These are phyloP conservation scores for Chelidonichthys spinosus DNA, from an alignment of 2,797 vertebrate genomes.

Conservation along the genomic window DNA sequence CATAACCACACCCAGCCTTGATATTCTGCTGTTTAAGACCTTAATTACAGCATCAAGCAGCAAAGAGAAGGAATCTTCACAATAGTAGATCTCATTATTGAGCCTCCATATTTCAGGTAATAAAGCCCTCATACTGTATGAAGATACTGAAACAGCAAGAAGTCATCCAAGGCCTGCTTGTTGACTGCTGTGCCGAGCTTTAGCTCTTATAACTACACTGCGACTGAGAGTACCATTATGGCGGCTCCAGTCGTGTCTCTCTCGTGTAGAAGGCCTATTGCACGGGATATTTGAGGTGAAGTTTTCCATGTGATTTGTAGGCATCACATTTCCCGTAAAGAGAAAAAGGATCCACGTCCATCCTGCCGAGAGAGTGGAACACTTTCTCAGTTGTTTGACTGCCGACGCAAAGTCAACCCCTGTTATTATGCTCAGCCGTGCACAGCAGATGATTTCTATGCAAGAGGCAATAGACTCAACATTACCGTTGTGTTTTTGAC, in stretches of 20 bases:
- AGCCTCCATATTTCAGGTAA: slow-evolving; percentile 53
- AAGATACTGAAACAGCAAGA: slow-evolving; percentile 50
- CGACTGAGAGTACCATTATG: slow-evolving; percentile 3
- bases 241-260: slow-evolving; percentile 40
- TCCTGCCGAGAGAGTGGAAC: slow-evolving; percentile 30
- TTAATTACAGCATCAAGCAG: slow-evolving; percentile 64
- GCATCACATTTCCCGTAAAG: slow-evolving; percentile 42
- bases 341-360: slow-evolving; percentile 45
- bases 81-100: slow-evolving; percentile 20
- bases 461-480: slow-evolving; percentile 71
- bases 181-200: slow-evolving; percentile 56
- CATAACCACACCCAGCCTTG: slow-evolving; percentile 62
- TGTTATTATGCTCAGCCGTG: slow-evolving; percentile 78
- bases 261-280: slow-evolving; percentile 25
- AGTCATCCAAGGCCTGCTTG: slow-evolving; percentile 49
- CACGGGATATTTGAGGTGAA: slow-evolving; percentile 17
- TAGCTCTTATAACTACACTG: slow-evolving; percentile 50
- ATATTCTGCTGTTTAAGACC: slow-evolving; percentile 63
- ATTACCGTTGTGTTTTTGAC: slow-evolving; percentile 60
- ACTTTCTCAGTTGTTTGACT: slow-evolving; percentile 49
- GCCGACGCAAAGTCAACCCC: slow-evolving; percentile 56
- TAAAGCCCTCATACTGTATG: slow-evolving; percentile 25
- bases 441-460: slow-evolving; percentile 69
- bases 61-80: slow-evolving; percentile 36
- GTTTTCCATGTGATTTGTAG: slow-evolving; percentile 43